Evolutionary conservation across 2,797 vertebrate genomes (phyloP).

Genomic region (Crenichthys baileyi): DNA sequence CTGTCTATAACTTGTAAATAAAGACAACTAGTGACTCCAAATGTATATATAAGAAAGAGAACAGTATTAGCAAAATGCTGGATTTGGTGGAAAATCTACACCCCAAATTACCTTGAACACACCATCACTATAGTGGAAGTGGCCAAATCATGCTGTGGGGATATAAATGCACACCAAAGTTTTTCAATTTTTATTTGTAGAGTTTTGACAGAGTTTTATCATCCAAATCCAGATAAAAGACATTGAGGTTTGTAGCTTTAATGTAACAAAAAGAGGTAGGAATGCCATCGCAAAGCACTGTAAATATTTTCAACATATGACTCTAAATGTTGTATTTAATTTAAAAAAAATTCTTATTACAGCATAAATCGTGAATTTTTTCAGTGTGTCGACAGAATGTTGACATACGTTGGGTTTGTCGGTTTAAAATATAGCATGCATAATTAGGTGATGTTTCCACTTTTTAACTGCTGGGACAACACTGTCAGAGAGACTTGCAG

Average conservation of each 20-base stretch:
- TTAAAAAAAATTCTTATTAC: neutral
- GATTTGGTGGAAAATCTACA: neutral
- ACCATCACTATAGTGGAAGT: neutral
- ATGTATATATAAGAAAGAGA: neutral
- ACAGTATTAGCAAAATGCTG: neutral
- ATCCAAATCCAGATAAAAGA: neutral
- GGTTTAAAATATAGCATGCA: slow-evolving; percentile 64
- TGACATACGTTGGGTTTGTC: slow-evolving; percentile 79
- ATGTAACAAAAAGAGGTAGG: neutral
- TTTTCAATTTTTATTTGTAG: neutral
- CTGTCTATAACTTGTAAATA: neutral
- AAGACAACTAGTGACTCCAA: neutral
- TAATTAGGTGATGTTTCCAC: slow-evolving; percentile 78
- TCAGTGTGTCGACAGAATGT: slow-evolving; percentile 44
- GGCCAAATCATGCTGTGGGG: neutral
- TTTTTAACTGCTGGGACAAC: slow-evolving; percentile 78
- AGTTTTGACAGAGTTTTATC: neutral
- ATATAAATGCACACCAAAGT: too few species aligned
- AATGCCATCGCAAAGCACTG: neutral
- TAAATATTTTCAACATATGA: too few species aligned
- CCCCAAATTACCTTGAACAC: neutral
- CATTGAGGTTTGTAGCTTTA: neutral
- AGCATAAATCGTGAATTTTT: slow-evolving; percentile 29
- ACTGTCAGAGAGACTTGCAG: slow-evolving; percentile 73
- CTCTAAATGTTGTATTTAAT: slow-evolving; percentile 6